phyloP scores from a whole-genome alignment of 2,113 vertebrate species.

The Epinephelus cyanopodus region DNA sequence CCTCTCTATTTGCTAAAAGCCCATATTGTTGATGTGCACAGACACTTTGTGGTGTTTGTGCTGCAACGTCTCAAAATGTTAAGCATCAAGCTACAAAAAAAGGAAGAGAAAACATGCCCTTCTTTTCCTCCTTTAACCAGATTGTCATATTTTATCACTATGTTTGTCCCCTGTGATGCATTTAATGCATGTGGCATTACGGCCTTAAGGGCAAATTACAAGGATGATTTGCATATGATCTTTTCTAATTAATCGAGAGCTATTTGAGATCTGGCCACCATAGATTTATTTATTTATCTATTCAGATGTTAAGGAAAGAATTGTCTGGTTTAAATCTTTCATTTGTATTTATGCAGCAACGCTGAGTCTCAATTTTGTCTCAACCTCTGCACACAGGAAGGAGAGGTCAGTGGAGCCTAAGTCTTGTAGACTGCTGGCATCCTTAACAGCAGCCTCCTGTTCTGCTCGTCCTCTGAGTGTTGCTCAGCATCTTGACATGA shows the following conservation, averaged over 20 bases:
- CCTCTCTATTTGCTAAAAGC: conserved; percentile 37
- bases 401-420: conserved; percentile 18
- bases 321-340: not conserved
- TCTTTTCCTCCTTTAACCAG: conserved; percentile 14
- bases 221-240: not conserved
- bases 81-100: conserved; percentile 15
- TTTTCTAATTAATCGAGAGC: not conserved
- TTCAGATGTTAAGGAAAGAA: not conserved
- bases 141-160: conserved; percentile 19
- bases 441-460: conserved; percentile 31
- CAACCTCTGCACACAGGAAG: not conserved
- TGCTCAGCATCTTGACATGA: conserved; percentile 41
- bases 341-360: not conserved
- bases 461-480: conserved; percentile 40
- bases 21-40: conserved; percentile 42
- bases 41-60: conserved; percentile 38
- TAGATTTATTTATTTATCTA: not conserved
- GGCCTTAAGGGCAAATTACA: conserved; percentile 22
- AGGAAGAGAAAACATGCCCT: not conserved
- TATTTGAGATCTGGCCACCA: not conserved
- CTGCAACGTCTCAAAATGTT: conserved; percentile 19
- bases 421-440: not conserved
- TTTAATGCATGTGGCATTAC: conserved; percentile 15
- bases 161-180: conserved; percentile 8
- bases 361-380: not conserved